Evolutionary conservation across 1,140 invertebrate species (phyloP), one percentile per base, ranked within the genome.

Genomic region (Notospermus geniculatus): DNA sequence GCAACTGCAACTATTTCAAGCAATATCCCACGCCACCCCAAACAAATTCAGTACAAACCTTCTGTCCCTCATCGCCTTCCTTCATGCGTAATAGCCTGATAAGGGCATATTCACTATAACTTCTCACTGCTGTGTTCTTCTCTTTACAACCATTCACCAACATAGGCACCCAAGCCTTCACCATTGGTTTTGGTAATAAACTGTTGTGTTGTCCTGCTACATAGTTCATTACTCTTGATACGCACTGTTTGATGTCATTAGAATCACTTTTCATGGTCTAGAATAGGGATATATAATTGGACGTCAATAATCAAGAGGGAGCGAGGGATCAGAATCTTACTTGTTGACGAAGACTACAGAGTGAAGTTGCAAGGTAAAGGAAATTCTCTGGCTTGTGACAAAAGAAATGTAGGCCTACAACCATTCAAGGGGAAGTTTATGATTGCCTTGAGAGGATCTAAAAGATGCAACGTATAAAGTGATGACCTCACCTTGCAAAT

Each of bases 141-240:
- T 98, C 95, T 82, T 97, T 97, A 23, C 94, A 96, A 58, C 95
- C 95, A 83, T 97, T 98, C 1, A 97, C 93, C 60, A 98, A 82
- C 82, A 91, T 91, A 5, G 94, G 93, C 57, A 97, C 79, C 56
- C 95, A 81, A 19, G 87, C 77, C 74, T 89, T 91, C 32, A 94
- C 82, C 59, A 94, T 77, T 68, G 87, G 88, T 28, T 91, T 50
- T 50, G 1, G 61, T 46, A 27, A 70, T 46, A 39, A 53, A 56
- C 22, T 59, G 29, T 2, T 36, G 27, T 29, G 11, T 17, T 11
- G 22, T 32, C 22, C 64, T 53, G 67, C 62, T 15, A 81, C 80
- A 77, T 90, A 87, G 52, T 86, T 88, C 60, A 90, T 88, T 11
- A 91, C 88, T 75, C 89, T 87, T 1, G 92, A 92, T 57, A 96